Evolutionary conservation across 2,888 invertebrate species (phyloP).

Genomic region (Erebia palarica): DNA sequence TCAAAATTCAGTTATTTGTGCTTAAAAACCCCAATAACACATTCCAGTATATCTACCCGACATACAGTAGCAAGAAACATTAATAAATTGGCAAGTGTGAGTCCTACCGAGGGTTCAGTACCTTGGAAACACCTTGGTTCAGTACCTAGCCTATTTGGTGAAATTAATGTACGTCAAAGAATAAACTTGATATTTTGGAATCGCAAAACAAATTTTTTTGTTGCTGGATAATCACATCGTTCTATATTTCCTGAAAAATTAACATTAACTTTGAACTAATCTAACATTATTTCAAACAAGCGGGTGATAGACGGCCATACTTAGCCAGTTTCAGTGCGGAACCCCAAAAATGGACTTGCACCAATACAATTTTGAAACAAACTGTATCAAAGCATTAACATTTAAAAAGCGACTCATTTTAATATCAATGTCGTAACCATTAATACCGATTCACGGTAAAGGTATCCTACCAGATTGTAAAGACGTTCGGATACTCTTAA

Average conservation of each 20-base stretch:
- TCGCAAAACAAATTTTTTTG: no score
- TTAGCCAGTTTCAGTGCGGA: no score
- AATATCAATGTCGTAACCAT: constrained; percentile 37
- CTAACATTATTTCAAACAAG: no score
- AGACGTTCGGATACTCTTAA: constrained; percentile 20
- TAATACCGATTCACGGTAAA: constrained; percentile 36
- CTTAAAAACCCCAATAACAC: background rate
- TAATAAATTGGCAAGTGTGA: constrained; percentile 1
- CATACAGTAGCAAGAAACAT: constrained; percentile 29
- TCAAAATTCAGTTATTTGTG: background rate
- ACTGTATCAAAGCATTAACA: constrained; percentile 47
- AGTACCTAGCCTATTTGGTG: no score
- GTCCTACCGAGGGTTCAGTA: no score
- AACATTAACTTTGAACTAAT: no score
- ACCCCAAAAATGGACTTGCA: constrained; percentile 2
- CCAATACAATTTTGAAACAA: constrained; percentile 37
- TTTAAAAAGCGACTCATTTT: constrained; percentile 40
- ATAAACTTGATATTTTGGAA: no score
- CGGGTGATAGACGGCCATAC: no score
- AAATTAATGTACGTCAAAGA: no score
- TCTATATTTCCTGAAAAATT: no score
- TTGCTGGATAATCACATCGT: no score
- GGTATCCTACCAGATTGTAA: constrained; percentile 26
- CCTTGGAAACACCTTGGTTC: no score
- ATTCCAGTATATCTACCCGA: background rate